Percentiles rank a stretch among this genome's conserved stretches.
These are phyloP conservation scores for Poicephalus gulielmi DNA, from an alignment of 2,113 vertebrate species.

Conservation along the genomic window DNA sequence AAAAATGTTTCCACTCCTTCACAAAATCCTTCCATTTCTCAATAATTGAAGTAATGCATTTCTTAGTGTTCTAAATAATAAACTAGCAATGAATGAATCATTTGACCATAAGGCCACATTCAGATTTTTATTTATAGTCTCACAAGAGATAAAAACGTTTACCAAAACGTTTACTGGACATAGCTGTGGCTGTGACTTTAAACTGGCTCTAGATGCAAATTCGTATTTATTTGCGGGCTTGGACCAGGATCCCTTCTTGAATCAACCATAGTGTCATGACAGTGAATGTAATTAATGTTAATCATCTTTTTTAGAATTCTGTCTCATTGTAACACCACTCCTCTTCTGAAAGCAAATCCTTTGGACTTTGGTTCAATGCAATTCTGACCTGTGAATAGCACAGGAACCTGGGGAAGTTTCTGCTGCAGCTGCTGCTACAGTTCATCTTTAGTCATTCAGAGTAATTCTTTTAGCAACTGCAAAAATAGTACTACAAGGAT, in stretches of 20 bases:
- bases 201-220: background rate
- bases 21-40: conserved; percentile 9
- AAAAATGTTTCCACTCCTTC: background rate
- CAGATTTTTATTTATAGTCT: conserved; percentile 60
- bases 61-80: conserved; percentile 65
- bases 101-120: conserved; percentile 33
- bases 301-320: background rate
- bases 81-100: conserved; percentile 64
- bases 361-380: background rate
- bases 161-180: background rate
- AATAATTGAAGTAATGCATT: conserved; percentile 52
- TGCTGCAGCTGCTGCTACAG: background rate
- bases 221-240: background rate
- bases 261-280: background rate
- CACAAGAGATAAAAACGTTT: conserved; percentile 42
- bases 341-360: background rate
- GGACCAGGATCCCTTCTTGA: background rate
- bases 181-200: background rate
- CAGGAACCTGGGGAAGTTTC: background rate
- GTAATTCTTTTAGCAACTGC: background rate
- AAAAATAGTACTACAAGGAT: background rate
- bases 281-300: background rate
- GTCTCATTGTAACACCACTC: background rate
- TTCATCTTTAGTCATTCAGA: background rate
- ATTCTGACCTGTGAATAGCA: background rate